Percentiles rank a stretch among this genome's conserved stretches.
Evolutionary conservation across 1,140 invertebrate species (phyloP).

Genomic region (Hycleus cichorii): DNA sequence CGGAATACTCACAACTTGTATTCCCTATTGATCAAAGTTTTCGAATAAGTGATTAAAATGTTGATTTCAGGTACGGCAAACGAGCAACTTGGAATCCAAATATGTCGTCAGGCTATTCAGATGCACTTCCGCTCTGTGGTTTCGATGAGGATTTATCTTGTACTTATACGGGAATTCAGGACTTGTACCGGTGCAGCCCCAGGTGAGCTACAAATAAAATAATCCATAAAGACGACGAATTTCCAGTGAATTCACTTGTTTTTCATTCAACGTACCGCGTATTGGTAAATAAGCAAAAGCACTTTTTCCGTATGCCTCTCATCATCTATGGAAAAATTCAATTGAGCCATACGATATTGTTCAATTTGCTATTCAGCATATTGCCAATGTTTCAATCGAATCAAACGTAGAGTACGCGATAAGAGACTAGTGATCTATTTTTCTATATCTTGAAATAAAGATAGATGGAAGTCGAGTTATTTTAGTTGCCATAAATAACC

Average conservation of each 20-base stretch:
- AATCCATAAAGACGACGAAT: no score
- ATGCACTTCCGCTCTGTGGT: constrained; percentile 16
- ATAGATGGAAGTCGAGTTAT: neutral
- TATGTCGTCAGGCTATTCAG: constrained; percentile 13
- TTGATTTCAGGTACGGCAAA: constrained; percentile 31
- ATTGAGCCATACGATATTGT: constrained; percentile 2
- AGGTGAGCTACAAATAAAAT: constrained; percentile 19
- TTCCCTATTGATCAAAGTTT: constrained; percentile 6
- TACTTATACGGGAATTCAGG: constrained; percentile 30
- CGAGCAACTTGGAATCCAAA: constrained; percentile 20
- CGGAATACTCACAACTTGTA: neutral
- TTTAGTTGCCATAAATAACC: no score
- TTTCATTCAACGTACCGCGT: no score
- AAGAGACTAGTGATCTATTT: constrained; percentile 9
- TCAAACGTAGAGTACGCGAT: neutral
- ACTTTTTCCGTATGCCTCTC: no score
- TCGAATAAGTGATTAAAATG: constrained; percentile 6
- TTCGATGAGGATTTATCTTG: constrained; percentile 26
- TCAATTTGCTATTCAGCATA: constrained; percentile 6
- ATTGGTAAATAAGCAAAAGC: no score
- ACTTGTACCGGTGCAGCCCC: constrained; percentile 34
- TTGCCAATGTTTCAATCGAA: neutral
- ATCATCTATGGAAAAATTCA: constrained; percentile 1
- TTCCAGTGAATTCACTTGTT: no score
- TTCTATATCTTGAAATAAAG: neutral